phyloP scores from a whole-genome alignment of 2,113 vertebrate species.

The Ciconia maguari region DNA sequence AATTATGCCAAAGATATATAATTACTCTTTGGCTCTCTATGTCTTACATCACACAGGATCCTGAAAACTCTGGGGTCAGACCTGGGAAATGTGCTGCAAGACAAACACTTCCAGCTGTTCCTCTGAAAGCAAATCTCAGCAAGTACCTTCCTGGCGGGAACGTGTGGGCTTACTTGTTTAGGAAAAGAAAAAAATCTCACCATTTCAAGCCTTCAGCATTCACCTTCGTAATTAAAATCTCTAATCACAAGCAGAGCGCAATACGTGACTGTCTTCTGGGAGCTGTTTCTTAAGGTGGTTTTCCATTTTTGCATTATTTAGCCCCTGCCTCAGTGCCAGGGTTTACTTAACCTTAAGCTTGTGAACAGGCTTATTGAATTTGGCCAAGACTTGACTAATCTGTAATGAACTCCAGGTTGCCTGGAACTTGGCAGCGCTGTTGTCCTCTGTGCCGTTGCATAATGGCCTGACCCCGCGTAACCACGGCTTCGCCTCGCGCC shows the following conservation, averaged over 20 bases:
- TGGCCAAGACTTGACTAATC: slow-evolving; percentile 63
- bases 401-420: slow-evolving; percentile 68
- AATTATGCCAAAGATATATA: slow-evolving; percentile 32
- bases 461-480: slow-evolving; percentile 47
- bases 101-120: slow-evolving; percentile 49
- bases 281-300: slow-evolving; percentile 41
- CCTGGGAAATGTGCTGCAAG: slow-evolving; percentile 28
- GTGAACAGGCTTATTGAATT: slow-evolving; percentile 69
- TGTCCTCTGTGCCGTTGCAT: slow-evolving; percentile 45
- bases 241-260: slow-evolving; percentile 14
- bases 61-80: slow-evolving; percentile 36
- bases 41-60: slow-evolving; percentile 1
- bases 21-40: not conserved
- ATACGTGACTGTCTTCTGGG: not conserved
- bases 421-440: slow-evolving; percentile 41
- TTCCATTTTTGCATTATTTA: slow-evolving; percentile 43
- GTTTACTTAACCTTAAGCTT: slow-evolving; percentile 66
- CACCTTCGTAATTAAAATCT: slow-evolving; percentile 20
- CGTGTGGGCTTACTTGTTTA: not conserved
- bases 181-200: not conserved
- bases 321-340: not conserved
- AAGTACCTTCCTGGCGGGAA: slow-evolving; percentile 19
- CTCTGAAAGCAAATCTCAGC: slow-evolving; percentile 18
- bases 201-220: slow-evolving; percentile 19
- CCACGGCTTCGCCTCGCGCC: not conserved